Evolutionary conservation across 2,113 vertebrate species (phyloP).

Genomic region (Xiphorhynchus elegans): DNA sequence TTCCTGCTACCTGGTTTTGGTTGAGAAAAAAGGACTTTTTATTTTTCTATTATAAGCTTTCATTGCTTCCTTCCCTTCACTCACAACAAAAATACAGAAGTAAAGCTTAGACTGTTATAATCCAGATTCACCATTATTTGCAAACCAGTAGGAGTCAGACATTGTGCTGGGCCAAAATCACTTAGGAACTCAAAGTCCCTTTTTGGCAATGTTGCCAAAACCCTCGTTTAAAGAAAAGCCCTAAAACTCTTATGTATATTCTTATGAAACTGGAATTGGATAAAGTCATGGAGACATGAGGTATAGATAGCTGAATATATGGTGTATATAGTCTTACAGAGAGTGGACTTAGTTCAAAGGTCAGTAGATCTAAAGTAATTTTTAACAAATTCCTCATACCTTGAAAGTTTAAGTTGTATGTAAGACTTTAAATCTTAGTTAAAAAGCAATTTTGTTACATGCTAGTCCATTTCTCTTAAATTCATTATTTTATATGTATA

Average conservation of each 20-base stretch:
- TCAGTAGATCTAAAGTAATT: background rate
- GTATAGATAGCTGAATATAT: background rate
- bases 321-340: background rate
- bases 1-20: background rate
- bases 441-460: background rate
- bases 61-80: background rate
- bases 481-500: background rate
- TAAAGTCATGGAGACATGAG: background rate
- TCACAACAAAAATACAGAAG: background rate
- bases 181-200: constrained; percentile 14
- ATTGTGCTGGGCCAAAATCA: constrained; percentile 7
- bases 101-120: background rate
- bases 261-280: background rate
- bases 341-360: background rate
- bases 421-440: background rate
- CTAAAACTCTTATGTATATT: background rate
- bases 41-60: background rate
- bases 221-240: background rate
- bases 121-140: background rate
- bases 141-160: background rate
- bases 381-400: background rate
- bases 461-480: background rate
- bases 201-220: background rate
- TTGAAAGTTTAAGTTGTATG: background rate
- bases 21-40: background rate